Base-by-base conservation (phyloP, 1,140 invertebrate genomes). In the Drosophila pseudoananassae region DNA sequence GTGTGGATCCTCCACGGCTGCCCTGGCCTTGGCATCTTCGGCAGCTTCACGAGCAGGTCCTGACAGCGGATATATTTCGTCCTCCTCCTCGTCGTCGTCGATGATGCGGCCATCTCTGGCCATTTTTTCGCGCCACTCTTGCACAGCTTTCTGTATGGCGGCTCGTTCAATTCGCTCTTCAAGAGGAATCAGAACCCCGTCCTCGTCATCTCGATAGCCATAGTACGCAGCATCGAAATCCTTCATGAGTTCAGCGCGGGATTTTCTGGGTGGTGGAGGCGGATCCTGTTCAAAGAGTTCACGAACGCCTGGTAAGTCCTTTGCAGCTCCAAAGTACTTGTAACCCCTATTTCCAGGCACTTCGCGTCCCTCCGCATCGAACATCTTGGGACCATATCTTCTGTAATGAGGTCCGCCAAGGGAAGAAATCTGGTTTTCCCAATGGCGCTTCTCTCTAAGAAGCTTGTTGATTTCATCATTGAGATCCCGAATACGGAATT, bases 391-490 rank as follows among this genome's bases (percentile, higher is more conserved):
- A 0, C 98, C 98, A 78, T 97, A 95, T 84, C 96, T 95, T 31
- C 96, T 94, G 93, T 99, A 99, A 92, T 99, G 98, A 1, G 97
- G 96, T 0, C 99, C 99, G 15, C 98, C 98, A 1, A 99, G 93
- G 73, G 98, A 96, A 76, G 96, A 96, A 58, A 99, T 99, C 91
- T 99, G 96, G 31, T 96, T 95, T 91, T 99, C 99, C 99, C 99
- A 99, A 88, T 99, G 98, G 0, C 97, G 94, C 92, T 97, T 98
- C 91, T 99, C 98, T 68, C 98, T 92, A 23, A 99, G 93, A 33
- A 99, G 92, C 93, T 99, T 99, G 91, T 99, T 99, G 58, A 99
- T 99, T 93, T 99, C 99, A 93, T 99, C 99, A 92, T 99, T 99
- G 1, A 99, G 92, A 92, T 99, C 99, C 31, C 99, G 93, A 74